Evolutionary conservation across 2,797 vertebrate genomes (phyloP).

Genomic region (Falco cherrug): DNA sequence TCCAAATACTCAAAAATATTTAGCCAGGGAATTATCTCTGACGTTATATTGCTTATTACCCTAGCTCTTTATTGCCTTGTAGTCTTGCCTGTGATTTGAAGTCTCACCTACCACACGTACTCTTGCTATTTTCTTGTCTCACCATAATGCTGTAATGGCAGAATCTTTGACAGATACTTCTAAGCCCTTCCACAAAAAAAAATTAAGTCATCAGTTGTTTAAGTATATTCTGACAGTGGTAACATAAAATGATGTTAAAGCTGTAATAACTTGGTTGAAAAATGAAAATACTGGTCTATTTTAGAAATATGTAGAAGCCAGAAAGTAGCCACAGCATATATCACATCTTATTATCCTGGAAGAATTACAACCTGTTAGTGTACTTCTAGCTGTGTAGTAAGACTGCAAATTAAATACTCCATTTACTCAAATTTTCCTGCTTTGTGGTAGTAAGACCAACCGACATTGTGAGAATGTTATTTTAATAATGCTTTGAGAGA

Average conservation of each 20-base stretch:
- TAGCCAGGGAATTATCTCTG: neutral
- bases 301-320: neutral
- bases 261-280: neutral
- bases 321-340: neutral
- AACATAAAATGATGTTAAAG: neutral
- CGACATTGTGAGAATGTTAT: constrained; percentile 23
- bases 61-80: neutral
- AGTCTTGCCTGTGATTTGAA: neutral
- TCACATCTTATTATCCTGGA: neutral
- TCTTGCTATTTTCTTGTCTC: neutral
- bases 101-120: neutral
- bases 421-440: neutral
- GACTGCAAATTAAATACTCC: neutral
- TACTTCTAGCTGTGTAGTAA: neutral
- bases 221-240: neutral
- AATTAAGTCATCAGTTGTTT: neutral
- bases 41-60: neutral
- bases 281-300: neutral
- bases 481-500: constrained; percentile 11
- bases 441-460: neutral
- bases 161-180: neutral
- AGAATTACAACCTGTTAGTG: neutral
- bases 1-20: neutral
- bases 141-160: neutral
- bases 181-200: neutral